Evolutionary conservation across 2,888 invertebrate genomes (phyloP).

Genomic region (Rugalucina vietnamica): DNA sequence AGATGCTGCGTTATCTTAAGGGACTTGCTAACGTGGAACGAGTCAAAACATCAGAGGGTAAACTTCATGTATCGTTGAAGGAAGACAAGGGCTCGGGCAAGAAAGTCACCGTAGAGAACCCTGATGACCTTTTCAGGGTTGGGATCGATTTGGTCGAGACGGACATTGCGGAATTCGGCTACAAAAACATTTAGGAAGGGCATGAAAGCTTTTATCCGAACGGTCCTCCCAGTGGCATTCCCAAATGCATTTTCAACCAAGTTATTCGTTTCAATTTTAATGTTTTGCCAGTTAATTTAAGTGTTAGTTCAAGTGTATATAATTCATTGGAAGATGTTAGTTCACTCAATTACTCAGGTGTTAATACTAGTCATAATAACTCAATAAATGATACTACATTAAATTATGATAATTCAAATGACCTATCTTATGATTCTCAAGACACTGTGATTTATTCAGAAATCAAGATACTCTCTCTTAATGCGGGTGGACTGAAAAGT

Average conservation of each 20-base stretch:
- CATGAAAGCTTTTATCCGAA: background rate
- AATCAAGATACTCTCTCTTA: background rate
- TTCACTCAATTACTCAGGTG: no score
- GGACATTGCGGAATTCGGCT: background rate
- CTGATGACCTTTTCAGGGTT: background rate
- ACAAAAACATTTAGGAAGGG: background rate
- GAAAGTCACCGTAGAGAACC: background rate
- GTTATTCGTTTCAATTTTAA: no score
- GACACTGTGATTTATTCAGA: background rate
- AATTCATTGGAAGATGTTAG: no score
- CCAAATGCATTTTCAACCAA: no score
- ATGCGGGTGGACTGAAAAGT: background rate
- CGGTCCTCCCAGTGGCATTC: no score
- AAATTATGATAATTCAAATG: no score
- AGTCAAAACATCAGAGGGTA: background rate
- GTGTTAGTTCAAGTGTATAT: no score
- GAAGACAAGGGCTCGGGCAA: background rate
- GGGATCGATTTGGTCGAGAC: background rate
- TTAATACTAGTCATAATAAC: no score
- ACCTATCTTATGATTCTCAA: background rate
- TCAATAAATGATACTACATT: no score
- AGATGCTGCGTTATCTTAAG: background rate
- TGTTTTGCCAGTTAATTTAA: no score
- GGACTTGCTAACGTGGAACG: background rate
- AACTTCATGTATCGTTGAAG: background rate